Conservation (phyloP, 2,888 invertebrate genomes). For the Scaptomyza cyrtandrae region DNA sequence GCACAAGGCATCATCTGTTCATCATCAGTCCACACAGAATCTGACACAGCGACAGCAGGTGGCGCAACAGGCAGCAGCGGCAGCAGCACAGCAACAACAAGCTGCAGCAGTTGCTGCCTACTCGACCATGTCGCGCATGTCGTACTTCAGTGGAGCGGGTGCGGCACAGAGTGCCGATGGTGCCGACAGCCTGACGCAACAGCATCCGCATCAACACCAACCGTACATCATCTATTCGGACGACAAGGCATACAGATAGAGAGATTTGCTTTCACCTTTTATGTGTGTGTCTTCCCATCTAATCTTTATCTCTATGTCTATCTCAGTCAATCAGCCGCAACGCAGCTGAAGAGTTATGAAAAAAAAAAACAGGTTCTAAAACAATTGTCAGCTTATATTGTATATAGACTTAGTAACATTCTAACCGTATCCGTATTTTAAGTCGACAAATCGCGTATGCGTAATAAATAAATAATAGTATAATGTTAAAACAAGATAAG, state of each 20-base stretch:
- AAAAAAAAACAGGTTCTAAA: constrained; percentile 64
- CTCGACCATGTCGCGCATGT: constrained; percentile 87
- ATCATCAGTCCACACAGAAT: constrained; percentile 83
- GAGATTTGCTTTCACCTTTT: constrained; percentile 20
- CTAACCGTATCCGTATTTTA: constrained; percentile 66
- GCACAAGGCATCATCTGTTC: constrained; percentile 86
- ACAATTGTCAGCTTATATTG: constrained; percentile 71
- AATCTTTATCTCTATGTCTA: constrained; percentile 2
- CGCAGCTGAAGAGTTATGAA: constrained; percentile 29
- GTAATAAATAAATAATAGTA: constrained; percentile 69
- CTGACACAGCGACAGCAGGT: constrained; percentile 78
- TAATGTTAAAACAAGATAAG: constrained; percentile 38
- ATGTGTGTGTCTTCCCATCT: constrained; percentile 4
- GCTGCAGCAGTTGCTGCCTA: constrained; percentile 84
- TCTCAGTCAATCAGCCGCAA: constrained; percentile 71
- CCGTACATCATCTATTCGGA: constrained; percentile 85
- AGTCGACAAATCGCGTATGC: constrained; percentile 60
- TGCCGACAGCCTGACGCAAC: constrained; percentile 78
- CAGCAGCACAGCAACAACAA: constrained; percentile 60
- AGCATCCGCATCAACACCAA: constrained; percentile 77
- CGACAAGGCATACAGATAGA: constrained; percentile 84
- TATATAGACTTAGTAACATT: constrained; percentile 71
- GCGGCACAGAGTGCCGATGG: constrained; percentile 81
- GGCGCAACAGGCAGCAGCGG: constrained; percentile 65
- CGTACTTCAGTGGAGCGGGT: constrained; percentile 85